A percentile compares a stretch with the other conserved stretches of the same genome.
These are phyloP conservation scores for Myotis yumanensis DNA, from an alignment of 2,113 vertebrate species.

Conservation along the genomic window DNA sequence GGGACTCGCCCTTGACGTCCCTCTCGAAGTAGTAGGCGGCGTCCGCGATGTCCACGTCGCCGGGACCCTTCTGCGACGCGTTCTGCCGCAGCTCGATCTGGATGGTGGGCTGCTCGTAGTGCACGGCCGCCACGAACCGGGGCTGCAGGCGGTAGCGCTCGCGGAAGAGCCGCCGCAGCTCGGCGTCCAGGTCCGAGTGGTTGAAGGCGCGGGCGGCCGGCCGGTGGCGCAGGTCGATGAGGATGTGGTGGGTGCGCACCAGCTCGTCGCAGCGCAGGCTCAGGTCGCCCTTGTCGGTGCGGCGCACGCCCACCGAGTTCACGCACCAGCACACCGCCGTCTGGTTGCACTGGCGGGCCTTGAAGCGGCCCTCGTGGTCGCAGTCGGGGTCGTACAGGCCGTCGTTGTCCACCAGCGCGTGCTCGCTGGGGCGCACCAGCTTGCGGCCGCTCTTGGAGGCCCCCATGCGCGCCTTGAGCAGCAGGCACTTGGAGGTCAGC, in stretches of 20 bases:
- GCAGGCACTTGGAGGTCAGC: conserved; percentile 88
- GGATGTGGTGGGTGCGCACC: conserved; percentile 86
- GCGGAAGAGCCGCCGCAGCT: conserved; percentile 71
- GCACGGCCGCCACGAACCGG: conserved; percentile 47
- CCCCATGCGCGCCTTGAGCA: conserved; percentile 88
- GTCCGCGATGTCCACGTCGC: conserved; percentile 79
- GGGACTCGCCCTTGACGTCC: conserved; percentile 86
- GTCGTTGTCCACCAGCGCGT: conserved; percentile 87
- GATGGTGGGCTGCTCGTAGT: conserved; percentile 84
- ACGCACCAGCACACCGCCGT: conserved; percentile 91
- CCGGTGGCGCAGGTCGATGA: conserved; percentile 75
- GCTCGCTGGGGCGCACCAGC: conserved; percentile 77
- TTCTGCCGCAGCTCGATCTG: conserved; percentile 86
- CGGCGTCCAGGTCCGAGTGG: rapidly evolving
- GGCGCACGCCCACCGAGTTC: conserved; percentile 90
- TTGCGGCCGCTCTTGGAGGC: conserved; percentile 57
- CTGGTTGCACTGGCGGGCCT: conserved; percentile 89
- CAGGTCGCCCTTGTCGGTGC: conserved; percentile 86
- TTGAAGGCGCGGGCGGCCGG: conserved; percentile 72
- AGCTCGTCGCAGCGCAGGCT: conserved; percentile 84
- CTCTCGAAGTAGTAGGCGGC: conserved; percentile 93
- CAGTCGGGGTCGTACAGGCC: conserved; percentile 90
- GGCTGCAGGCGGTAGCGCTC: conserved; percentile 81
- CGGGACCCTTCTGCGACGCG: not conserved
- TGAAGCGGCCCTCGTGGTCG: conserved; percentile 84